A percentile compares a stretch with the other conserved stretches of the same genome.
These are phyloP conservation scores for Eulemur rubriventer DNA, from an alignment of 2,797 vertebrate species.

Conservation along the genomic window DNA sequence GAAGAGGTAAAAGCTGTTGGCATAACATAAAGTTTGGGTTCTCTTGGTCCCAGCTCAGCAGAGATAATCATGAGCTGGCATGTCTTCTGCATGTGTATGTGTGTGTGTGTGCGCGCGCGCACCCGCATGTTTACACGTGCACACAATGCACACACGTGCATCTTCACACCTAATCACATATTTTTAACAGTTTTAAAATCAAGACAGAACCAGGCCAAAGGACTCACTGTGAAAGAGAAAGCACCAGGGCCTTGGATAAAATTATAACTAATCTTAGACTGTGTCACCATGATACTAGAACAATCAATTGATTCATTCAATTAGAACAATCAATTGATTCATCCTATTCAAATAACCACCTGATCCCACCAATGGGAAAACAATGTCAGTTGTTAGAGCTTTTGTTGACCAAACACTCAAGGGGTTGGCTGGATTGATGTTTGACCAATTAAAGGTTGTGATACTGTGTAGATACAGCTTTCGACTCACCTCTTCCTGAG, in stretches of 20 bases:
- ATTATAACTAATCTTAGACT: neutral
- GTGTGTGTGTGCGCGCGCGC: rapidly evolving
- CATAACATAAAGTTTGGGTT: constrained; percentile 11
- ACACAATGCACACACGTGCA: neutral
- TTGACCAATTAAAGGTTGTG: neutral
- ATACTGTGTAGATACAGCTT: neutral
- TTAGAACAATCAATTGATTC: constrained; percentile 34
- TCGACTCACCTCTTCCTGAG: neutral
- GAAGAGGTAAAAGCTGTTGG: constrained; percentile 37
- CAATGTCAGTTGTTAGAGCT: neutral
- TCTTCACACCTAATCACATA: neutral
- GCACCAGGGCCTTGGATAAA: neutral
- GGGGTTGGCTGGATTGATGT: neutral
- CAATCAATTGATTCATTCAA: constrained; percentile 53
- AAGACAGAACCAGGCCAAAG: neutral
- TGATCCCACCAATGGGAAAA: neutral
- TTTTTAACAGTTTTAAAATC: constrained; percentile 32
- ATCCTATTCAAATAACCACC: constrained; percentile 54
- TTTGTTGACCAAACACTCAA: constrained; percentile 39
- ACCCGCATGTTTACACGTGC: neutral
- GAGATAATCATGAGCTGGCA: neutral
- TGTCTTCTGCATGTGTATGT: neutral
- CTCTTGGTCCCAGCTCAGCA: neutral
- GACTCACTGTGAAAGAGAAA: constrained; percentile 16
- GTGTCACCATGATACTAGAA: constrained; percentile 44